phyloP scores from a whole-genome alignment of 2,888 invertebrate genomes.

The Drosophila paramelanica region DNA sequence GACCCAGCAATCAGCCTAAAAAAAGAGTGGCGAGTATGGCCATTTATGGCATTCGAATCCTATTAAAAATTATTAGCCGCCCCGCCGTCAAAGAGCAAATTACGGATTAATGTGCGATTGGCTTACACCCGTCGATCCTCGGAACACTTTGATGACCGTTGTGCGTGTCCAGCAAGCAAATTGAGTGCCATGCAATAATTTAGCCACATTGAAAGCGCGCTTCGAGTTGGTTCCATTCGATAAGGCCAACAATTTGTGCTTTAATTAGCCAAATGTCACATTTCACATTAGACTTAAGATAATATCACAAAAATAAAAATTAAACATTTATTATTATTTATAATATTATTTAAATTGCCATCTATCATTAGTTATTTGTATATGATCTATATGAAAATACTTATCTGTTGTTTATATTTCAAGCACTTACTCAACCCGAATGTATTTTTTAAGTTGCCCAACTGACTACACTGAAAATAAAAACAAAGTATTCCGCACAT shows the following conservation, averaged over 20 bases:
- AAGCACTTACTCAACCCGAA: too few species aligned
- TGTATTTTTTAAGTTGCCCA: too few species aligned
- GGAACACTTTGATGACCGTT: constrained; percentile 15
- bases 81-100: constrained; percentile 63
- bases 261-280: constrained; percentile 4
- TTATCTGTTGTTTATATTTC: too few species aligned
- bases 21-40: constrained; percentile 67
- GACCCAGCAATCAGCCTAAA: constrained; percentile 47
- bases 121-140: constrained; percentile 30
- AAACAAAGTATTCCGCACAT: too few species aligned
- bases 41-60: constrained; percentile 70
- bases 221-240: background rate
- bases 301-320: background rate
- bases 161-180: constrained; percentile 63
- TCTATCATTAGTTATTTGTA: too few species aligned
- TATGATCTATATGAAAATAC: too few species aligned
- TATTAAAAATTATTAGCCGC: constrained; percentile 77
- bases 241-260: background rate
- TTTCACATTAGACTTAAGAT: background rate
- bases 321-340: too few species aligned
- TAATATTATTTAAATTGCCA: too few species aligned
- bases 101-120: constrained; percentile 75
- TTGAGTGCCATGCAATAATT: constrained; percentile 13
- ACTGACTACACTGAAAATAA: too few species aligned
- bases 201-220: constrained; percentile 17